A percentile compares a stretch with the other conserved stretches of the same genome.
Conservation (phyloP, 2,888 invertebrate species). For the Schrankia costaestrigalis region DNA sequence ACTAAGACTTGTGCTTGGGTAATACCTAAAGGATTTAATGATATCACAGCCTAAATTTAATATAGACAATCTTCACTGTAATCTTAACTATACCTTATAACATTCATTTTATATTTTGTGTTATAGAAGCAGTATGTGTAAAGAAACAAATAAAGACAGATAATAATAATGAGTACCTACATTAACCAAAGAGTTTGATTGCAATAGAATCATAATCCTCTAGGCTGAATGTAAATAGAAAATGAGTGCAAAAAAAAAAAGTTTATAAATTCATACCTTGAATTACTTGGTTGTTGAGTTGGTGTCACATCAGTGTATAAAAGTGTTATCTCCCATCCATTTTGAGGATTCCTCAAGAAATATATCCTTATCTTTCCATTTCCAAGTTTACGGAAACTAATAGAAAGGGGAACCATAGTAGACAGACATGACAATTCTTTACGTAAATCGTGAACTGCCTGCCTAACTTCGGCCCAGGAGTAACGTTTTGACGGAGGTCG, state of each 20-base stretch:
- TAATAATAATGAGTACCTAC: no score
- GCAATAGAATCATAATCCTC: neutral
- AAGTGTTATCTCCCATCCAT: conserved; percentile 94
- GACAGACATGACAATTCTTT: conserved; percentile 89
- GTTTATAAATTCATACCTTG: conserved; percentile 49
- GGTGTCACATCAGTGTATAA: conserved; percentile 91
- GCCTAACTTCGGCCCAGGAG: conserved; percentile 90
- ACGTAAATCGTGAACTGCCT: conserved; percentile 89
- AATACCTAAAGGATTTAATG: no score
- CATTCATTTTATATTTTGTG: no score
- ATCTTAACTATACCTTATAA: no score
- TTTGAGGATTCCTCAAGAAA: conserved; percentile 92
- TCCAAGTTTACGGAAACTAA: conserved; percentile 88
- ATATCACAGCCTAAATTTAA: no score
- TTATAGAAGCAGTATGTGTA: no score
- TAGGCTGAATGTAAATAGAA: neutral
- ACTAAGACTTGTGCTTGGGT: no score
- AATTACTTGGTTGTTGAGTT: conserved; percentile 77
- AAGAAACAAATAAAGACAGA: no score
- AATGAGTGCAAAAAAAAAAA: conserved; percentile 1
- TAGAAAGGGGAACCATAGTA: conserved; percentile 90
- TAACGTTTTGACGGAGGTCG: conserved; percentile 64
- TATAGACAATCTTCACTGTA: no score
- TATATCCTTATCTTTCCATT: conserved; percentile 93
- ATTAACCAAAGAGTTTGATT: no score